phyloP scores from a whole-genome alignment of 2,888 invertebrate genomes.

The Scaptodrosophila latifasciaeformis region DNA sequence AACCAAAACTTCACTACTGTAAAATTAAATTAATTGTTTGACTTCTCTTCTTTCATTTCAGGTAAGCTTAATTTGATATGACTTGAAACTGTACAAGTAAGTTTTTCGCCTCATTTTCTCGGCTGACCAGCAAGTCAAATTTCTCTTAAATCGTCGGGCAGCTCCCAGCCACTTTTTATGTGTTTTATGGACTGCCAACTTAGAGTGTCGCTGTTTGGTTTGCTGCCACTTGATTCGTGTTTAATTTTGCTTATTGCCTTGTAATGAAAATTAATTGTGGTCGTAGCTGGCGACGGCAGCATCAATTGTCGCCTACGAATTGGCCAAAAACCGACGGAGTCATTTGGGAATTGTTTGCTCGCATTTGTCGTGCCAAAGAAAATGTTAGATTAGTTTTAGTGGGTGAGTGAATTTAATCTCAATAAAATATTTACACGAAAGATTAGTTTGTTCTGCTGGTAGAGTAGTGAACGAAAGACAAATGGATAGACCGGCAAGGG shows the following conservation, averaged over 20 bases:
- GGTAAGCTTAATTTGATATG: constrained; percentile 32
- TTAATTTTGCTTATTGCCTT: constrained; percentile 61
- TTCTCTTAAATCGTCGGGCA: constrained; percentile 1
- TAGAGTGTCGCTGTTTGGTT: too few relatives aligned
- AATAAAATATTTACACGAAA: constrained; percentile 43
- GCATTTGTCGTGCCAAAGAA: too few relatives aligned
- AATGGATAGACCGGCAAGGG: too few relatives aligned
- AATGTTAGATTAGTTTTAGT: background rate
- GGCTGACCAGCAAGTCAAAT: background rate
- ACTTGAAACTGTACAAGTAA: constrained; percentile 3
- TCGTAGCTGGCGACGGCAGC: constrained; percentile 15
- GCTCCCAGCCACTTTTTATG: constrained; percentile 2
- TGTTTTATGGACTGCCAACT: background rate
- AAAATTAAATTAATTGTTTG: constrained; percentile 9
- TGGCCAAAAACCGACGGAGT: background rate
- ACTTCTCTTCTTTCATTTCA: constrained; percentile 28
- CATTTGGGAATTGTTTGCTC: constrained; percentile 44
- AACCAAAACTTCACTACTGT: background rate
- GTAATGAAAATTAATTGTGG: constrained; percentile 65
- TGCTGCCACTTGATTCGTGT: constrained; percentile 51
- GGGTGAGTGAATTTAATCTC: too few relatives aligned
- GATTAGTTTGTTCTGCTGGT: constrained; percentile 43
- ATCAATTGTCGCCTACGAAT: background rate
- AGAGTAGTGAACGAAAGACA: too few relatives aligned
- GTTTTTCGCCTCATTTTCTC: constrained; percentile 1